Percentiles rank a stretch among this genome's conserved stretches.
Conservation (phyloP, 2,113 vertebrate genomes). For the Mobula birostris region DNA sequence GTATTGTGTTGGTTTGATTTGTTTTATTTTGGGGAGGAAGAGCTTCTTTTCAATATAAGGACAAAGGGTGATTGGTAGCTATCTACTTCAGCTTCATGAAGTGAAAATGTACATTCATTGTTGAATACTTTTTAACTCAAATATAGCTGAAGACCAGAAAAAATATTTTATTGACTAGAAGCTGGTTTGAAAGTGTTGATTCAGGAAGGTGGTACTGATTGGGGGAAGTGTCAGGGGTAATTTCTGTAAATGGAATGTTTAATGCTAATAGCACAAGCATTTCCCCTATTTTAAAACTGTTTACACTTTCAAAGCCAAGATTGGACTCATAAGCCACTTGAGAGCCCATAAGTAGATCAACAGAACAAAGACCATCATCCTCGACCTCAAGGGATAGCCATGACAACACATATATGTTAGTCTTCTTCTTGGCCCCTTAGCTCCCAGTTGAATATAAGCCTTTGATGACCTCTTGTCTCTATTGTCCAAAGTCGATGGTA, state of each 20-base stretch:
- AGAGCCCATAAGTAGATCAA: no score
- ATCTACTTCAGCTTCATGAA: not conserved
- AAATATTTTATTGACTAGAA: not conserved
- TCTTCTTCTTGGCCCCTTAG: no score
- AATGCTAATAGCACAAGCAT: not conserved
- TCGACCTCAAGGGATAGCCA: no score
- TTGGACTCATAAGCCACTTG: no score
- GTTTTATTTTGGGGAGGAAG: not conserved
- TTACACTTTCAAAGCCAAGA: no score
- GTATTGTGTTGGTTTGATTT: not conserved
- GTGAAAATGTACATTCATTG: not conserved
- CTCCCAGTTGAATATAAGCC: no score
- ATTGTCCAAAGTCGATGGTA: no score
- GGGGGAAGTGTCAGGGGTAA: not conserved
- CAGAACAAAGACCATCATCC: no score
- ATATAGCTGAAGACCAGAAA: no score
- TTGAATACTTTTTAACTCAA: not conserved
- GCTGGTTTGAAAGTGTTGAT: not conserved
- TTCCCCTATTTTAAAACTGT: not conserved
- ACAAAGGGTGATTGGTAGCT: not conserved
- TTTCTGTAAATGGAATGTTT: not conserved
- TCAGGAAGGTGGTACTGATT: not conserved
- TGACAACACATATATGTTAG: no score
- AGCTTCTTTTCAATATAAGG: not conserved
- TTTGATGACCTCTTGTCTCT: no score